These are phyloP conservation scores for Neosalanx taihuensis DNA, from an alignment of 2,797 vertebrate species.

Conservation along the genomic window DNA sequence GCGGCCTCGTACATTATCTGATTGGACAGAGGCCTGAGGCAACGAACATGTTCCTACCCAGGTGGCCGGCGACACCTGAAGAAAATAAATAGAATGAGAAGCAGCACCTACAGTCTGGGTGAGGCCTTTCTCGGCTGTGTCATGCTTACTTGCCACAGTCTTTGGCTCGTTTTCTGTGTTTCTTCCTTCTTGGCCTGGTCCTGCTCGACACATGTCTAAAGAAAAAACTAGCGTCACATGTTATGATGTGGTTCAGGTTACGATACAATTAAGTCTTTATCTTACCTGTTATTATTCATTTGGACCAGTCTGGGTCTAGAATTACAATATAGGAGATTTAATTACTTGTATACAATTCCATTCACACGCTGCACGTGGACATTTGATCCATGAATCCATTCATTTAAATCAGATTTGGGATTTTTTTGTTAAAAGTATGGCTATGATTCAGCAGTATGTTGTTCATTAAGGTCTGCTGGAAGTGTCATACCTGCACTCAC, in stretches of 20 bases:
- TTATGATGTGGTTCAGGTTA: not conserved
- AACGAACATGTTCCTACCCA: slow-evolving; percentile 29
- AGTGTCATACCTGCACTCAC: slow-evolving; percentile 80
- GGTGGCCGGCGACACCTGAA: slow-evolving; percentile 47
- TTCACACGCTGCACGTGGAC: not conserved
- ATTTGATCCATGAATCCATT: not conserved
- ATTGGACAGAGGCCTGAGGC: slow-evolving; percentile 1
- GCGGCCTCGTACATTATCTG: not conserved
- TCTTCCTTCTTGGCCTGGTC: slow-evolving; percentile 70
- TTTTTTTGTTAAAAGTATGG: not conserved
- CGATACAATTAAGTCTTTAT: slow-evolving; percentile 25
- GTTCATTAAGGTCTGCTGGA: not conserved
- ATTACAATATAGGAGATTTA: slow-evolving; percentile 7
- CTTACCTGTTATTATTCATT: slow-evolving; percentile 51
- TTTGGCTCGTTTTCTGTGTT: slow-evolving; percentile 72
- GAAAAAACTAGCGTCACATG: slow-evolving; percentile 1
- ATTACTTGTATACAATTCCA: not conserved
- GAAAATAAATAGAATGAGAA: slow-evolving; percentile 14
- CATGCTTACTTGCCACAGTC: slow-evolving; percentile 79
- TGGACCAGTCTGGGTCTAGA: slow-evolving; percentile 45
- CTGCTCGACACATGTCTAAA: slow-evolving; percentile 34
- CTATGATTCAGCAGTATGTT: not conserved
- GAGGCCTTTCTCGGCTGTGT: slow-evolving; percentile 8
- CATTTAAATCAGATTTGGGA: not conserved
- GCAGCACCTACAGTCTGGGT: not conserved